Conservation (phyloP, 2,113 vertebrate species). For the Nycticorax nycticorax region DNA sequence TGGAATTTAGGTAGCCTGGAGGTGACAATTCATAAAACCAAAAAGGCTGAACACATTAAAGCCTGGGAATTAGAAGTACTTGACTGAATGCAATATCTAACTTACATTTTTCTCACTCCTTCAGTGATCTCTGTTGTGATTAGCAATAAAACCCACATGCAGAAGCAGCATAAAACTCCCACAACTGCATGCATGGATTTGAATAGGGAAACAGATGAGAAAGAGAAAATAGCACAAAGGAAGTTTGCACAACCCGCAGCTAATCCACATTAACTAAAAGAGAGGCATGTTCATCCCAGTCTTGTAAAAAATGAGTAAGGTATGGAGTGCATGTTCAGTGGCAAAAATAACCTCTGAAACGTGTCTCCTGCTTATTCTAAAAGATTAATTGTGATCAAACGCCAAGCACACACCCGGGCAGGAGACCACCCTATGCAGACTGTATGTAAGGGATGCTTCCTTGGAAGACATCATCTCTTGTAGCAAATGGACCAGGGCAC, state of each 20-base stretch:
- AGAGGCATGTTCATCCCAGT: background rate
- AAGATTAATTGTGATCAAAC: background rate
- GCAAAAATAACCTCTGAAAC: background rate
- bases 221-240: background rate
- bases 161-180: background rate
- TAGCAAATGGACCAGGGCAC: background rate
- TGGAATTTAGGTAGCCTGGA: background rate
- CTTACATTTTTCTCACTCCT: background rate
- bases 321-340: fast-evolving
- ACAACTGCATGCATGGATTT: background rate
- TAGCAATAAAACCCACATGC: background rate
- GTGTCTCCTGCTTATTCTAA: background rate
- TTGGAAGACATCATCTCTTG: background rate
- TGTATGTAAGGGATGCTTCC: background rate
- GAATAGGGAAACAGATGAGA: background rate
- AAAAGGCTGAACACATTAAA: background rate
- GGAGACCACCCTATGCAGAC: background rate
- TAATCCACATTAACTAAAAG: background rate
- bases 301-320: background rate
- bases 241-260: background rate
- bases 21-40: background rate
- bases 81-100: background rate
- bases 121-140: background rate
- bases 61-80: background rate
- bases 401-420: fast-evolving